Base-by-base conservation (phyloP, 2,797 vertebrate genomes). In the Sphenopsis melanotis region DNA sequence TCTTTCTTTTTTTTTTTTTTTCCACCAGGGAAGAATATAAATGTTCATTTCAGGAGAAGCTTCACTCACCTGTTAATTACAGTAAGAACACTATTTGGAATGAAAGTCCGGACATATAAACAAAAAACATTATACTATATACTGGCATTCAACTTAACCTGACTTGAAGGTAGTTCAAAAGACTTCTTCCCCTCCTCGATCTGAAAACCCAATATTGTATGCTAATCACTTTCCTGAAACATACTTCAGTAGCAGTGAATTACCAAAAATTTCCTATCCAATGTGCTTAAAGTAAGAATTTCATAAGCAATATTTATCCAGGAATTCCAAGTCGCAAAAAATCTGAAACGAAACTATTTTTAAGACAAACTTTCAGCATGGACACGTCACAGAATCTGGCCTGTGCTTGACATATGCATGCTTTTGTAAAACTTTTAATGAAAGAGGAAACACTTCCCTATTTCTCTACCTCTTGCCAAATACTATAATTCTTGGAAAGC, bases 401-500 rank as follows among this genome's bases (percentile, higher is more conserved):
- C 61, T 55, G 18, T 41, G 36, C 42, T n/a, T 50, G 26, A 75
- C 12, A 71, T 8, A 81, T 2, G 42, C 22, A 32, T 2, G 11
- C 41, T 77, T 83, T 68, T 39, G 57, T 53, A 71, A 76, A 92
- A 80, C 30, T 76, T 75, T 3, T 36, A 44, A 29, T 1, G 3
- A 47, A 84, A 83, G 36, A 84, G 30, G 70, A 26, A 64, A 82
- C 36, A 52, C 55, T 90, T 94, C 80, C 55, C 50, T 63, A 18
- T 88, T 79, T 79, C 29, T 82, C 57, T 41, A 1, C 15, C 26
- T 89, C 88, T 95, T 95, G 66, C 63, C 59, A 91, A 95, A 93
- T n/a, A 70, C 32, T 70, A 68, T 36, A 26, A 39, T 36, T 75
- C 80, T 39, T 96, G 91, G 83, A 89, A 89, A 93, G 93, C 80